phyloP scores from a whole-genome alignment of 2,888 invertebrate genomes.

The Melanchra persicariae region DNA sequence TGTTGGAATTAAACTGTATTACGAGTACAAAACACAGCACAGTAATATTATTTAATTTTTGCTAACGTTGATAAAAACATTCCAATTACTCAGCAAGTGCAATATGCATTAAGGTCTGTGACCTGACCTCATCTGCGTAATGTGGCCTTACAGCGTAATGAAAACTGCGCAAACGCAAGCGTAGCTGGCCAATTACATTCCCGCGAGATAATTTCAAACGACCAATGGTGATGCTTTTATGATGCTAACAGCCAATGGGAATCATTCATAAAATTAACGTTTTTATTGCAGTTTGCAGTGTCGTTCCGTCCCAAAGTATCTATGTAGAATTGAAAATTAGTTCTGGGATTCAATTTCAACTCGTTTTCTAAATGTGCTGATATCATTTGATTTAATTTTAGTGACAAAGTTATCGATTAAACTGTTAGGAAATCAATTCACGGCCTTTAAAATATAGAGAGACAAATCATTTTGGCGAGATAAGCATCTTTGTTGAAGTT shows the following conservation, averaged over 20 bases:
- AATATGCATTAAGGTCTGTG: conserved; percentile 71
- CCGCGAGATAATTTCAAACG: conserved; percentile 50
- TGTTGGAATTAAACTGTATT: conserved; percentile 47
- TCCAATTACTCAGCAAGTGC: conserved; percentile 66
- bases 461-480: conserved; percentile 57
- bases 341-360: conserved; percentile 13
- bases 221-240: conserved; percentile 51
- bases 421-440: conserved; percentile 42
- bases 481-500: conserved; percentile 48
- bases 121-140: conserved; percentile 71
- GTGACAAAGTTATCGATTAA: conserved; percentile 1
- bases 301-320: background rate
- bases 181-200: conserved; percentile 55
- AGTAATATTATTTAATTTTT: conserved; percentile 31
- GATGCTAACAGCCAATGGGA: conserved; percentile 45
- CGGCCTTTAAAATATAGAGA: conserved; percentile 38
- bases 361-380: conserved; percentile 17
- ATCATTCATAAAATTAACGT: conserved; percentile 27
- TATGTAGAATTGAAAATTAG: conserved; percentile 25
- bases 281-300: conserved; percentile 34
- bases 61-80: conserved; percentile 53
- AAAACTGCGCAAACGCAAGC: conserved; percentile 66
- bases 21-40: conserved; percentile 37
- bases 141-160: conserved; percentile 70
- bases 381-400: conserved; percentile 20